phyloP scores from a whole-genome alignment of 92 coral and sea anemone genomes.

The Zoanthus sociatus region DNA sequence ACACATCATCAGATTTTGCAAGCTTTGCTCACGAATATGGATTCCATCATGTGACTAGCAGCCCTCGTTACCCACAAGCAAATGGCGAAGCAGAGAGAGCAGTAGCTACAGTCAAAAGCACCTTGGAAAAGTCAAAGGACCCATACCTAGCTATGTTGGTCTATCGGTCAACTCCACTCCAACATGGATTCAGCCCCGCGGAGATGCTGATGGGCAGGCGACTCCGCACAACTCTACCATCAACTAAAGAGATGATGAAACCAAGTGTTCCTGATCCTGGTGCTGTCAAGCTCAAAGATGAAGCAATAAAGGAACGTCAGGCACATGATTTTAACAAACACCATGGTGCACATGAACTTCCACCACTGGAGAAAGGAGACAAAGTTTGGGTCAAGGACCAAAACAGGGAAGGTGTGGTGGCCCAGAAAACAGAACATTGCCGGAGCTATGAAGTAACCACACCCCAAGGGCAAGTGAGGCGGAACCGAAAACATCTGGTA shows the following conservation, averaged over 20 bases:
- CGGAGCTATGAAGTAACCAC: not conserved
- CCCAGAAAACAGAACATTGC: constrained; percentile 20
- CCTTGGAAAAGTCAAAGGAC: constrained; percentile 53
- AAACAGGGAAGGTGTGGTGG: constrained; percentile 12
- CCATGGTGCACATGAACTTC: constrained; percentile 24
- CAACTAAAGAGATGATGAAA: constrained; percentile 18
- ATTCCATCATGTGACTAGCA: constrained; percentile 66
- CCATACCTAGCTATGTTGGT: constrained; percentile 41
- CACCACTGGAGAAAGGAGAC: constrained; percentile 12
- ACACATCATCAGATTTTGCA: constrained; percentile 48
- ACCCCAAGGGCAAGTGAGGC: constrained; percentile 17
- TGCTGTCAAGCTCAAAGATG: constrained; percentile 23
- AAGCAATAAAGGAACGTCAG: constrained; percentile 26
- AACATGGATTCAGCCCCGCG: constrained; percentile 51
- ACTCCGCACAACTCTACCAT: constrained; percentile 53
- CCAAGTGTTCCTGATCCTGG: constrained; percentile 12
- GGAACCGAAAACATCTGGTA: constrained; percentile 24
- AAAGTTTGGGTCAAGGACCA: not conserved
- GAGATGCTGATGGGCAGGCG: constrained; percentile 55
- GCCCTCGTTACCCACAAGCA: constrained; percentile 53
- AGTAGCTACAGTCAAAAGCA: constrained; percentile 48
- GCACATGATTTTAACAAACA: constrained; percentile 9
- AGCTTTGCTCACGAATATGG: constrained; percentile 62
- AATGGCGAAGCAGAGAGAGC: constrained; percentile 71
- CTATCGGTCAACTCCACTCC: constrained; percentile 55